Evolutionary conservation across 2,888 invertebrate species (phyloP), one percentile per base, ranked within the genome.

Genomic region (Caenorhabditis becei): DNA sequence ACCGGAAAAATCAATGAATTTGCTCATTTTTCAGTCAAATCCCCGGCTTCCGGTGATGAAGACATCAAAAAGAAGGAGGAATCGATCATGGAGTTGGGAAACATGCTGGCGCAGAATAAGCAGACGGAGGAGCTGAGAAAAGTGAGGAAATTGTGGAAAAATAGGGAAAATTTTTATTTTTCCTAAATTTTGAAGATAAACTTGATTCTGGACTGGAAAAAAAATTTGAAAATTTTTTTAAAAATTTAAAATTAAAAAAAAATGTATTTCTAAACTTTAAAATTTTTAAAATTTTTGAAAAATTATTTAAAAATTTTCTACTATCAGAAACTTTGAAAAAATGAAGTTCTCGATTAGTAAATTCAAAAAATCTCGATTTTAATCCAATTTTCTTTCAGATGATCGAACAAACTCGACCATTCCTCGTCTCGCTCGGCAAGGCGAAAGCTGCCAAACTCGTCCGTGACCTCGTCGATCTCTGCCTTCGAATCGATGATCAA

Each of bases 371-470:
- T n/a, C n/a, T n/a, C n/a, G n/a, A n/a, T n/a, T n/a, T n/a, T n/a
- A n/a, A n/a, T n/a, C n/a, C n/a, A n/a, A n/a, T n/a, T 26, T 26
- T 49, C 20, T 54, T 77, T 37, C 61, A 82, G 80, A 84, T 86
- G 85, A 86, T 86, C 51, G 85, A 86, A 44, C 84, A 84, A 44
- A 97, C 97, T 62, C 94, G 98, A 89, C 97, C 98, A 18, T 99
- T 99, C 92, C 94, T 99, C 79, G 95, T 95, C 89, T 93, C 95
- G 88, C 96, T 99, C 91, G 97, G 97, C 92, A 99, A 99, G 93
- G 98, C 99, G 41, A 99, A 99, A 93, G 99, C 99, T 66, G 98
- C 98, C 0, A 99, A 99, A 92, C 93, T 99, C 89, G 98, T 99
- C 10, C 94, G 98, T 84, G 95, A 96, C 24, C 93, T 99, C 88